Conservation (phyloP, 2,888 invertebrate species). For the Caenorhabditis zanzibari region DNA sequence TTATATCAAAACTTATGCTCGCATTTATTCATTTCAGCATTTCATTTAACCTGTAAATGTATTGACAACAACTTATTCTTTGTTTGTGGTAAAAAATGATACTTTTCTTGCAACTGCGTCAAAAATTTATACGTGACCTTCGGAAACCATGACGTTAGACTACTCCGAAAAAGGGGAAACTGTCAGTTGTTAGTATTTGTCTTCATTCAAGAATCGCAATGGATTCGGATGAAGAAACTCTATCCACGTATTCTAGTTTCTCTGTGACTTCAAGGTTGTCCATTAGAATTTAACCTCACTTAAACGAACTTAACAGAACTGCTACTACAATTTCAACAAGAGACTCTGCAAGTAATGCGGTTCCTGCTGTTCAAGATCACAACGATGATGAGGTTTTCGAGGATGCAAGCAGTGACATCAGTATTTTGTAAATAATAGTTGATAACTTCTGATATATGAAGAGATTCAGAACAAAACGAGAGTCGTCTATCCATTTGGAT, state of each 20-base stretch:
- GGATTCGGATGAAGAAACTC: slow-evolving; percentile 50
- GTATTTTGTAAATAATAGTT: slow-evolving; percentile 42
- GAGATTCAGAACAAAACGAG: slow-evolving; percentile 25
- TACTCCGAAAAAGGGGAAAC: background rate
- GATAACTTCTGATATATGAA: no score
- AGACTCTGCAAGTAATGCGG: slow-evolving; percentile 46
- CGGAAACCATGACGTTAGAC: background rate
- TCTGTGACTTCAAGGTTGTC: slow-evolving; percentile 43
- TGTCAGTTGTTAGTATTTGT: slow-evolving; percentile 18
- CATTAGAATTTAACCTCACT: background rate
- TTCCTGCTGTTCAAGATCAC: background rate
- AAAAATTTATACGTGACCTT: slow-evolving; percentile 35
- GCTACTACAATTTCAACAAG: slow-evolving; percentile 42
- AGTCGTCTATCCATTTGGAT: slow-evolving; percentile 19
- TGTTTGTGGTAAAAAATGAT: background rate
- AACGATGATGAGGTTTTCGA: slow-evolving; percentile 57
- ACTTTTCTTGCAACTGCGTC: no score
- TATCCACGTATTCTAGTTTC: slow-evolving; percentile 56
- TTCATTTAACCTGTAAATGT: background rate
- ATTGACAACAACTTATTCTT: background rate
- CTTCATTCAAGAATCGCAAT: slow-evolving; percentile 22
- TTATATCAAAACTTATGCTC: background rate
- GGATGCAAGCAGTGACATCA: slow-evolving; percentile 63
- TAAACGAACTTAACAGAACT: slow-evolving; percentile 6
- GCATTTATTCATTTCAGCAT: background rate